Percentiles rank a stretch among this genome's conserved stretches.
phyloP scores from a whole-genome alignment of 2,888 invertebrate species.

The Agrotis clavis region DNA sequence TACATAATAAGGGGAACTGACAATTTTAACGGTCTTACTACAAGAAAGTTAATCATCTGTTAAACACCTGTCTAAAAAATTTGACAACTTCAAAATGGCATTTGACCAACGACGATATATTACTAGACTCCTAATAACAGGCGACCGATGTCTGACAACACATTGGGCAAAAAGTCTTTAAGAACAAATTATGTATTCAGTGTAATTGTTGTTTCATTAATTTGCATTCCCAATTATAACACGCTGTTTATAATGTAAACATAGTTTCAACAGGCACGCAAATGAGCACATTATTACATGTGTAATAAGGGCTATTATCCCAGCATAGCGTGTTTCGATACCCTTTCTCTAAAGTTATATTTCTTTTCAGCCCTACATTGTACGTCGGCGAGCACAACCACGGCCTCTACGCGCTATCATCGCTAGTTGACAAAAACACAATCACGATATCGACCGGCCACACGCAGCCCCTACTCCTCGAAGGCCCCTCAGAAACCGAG shows the following conservation, averaged over 20 bases:
- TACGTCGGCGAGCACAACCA: conserved; percentile 97
- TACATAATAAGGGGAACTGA: too few species aligned
- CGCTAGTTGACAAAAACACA: conserved; percentile 97
- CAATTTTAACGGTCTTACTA: too few species aligned
- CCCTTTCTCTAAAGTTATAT: not conserved
- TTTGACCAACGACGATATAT: too few species aligned
- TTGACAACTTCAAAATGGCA: too few species aligned
- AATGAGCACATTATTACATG: not conserved
- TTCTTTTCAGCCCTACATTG: conserved; percentile 94
- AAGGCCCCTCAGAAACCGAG: conserved; percentile 92
- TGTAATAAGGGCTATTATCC: not conserved
- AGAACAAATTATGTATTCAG: too few species aligned
- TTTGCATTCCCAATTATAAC: conserved; percentile 1
- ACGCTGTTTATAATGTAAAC: not conserved
- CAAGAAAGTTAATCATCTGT: too few species aligned
- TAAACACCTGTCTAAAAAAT: too few species aligned
- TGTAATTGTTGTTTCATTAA: conserved; percentile 8
- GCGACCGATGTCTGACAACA: too few species aligned
- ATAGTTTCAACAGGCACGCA: not conserved
- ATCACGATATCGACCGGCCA: conserved; percentile 95
- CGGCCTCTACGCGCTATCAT: conserved; percentile 98
- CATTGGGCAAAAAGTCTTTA: too few species aligned
- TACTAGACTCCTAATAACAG: too few species aligned
- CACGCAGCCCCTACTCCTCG: conserved; percentile 93
- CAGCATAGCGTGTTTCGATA: not conserved